phyloP scores from a whole-genome alignment of 2,888 invertebrate genomes.

The Parapristionchus giblindavisi region DNA sequence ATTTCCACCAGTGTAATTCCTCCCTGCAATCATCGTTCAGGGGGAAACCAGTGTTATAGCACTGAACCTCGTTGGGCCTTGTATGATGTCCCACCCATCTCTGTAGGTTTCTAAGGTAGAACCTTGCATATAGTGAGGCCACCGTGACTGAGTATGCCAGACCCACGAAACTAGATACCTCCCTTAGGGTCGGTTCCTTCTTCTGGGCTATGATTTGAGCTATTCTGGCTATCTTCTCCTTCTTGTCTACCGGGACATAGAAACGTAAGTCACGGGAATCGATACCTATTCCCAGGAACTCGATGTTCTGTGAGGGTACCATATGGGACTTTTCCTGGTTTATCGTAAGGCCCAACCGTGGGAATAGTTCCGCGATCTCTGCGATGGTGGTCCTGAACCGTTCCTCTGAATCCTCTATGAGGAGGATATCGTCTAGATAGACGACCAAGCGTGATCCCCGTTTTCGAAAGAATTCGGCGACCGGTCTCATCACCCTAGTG shows the following conservation, averaged over 20 bases:
- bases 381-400: neutral
- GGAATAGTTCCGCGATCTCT: neutral
- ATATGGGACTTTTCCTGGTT: neutral
- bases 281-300: neutral
- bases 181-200: neutral
- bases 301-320: neutral
- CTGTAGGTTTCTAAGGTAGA: neutral
- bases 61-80: neutral
- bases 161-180: neutral
- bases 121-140: neutral
- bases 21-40: neutral
- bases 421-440: conserved; percentile 29
- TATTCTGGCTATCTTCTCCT: neutral
- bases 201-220: neutral
- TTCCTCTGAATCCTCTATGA: neutral
- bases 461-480: conserved; percentile 11
- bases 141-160: neutral
- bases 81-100: neutral
- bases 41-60: neutral
- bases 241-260: neutral
- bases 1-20: neutral
- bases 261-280: neutral
- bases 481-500: conserved; percentile 29
- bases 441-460: conserved; percentile 28
- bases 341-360: neutral